phyloP scores from a whole-genome alignment of 2,797 vertebrate species.

The Labroides dimidiatus region DNA sequence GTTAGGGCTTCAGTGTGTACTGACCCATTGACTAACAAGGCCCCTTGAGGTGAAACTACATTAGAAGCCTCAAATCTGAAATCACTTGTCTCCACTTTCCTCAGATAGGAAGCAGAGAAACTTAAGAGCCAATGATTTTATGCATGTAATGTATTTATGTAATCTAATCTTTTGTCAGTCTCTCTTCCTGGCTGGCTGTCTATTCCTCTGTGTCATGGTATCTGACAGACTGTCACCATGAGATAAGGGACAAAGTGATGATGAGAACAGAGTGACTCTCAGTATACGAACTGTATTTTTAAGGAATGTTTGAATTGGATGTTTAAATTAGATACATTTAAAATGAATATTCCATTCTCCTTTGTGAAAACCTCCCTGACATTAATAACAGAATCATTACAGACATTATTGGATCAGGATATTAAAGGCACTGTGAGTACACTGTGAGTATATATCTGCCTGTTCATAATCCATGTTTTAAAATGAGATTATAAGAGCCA shows the following conservation, averaged over 20 bases:
- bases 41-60: slow-evolving; percentile 72
- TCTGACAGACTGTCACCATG: slow-evolving; percentile 34
- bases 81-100: slow-evolving; percentile 46
- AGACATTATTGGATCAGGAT: too few relatives aligned
- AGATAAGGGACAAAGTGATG: slow-evolving; percentile 6
- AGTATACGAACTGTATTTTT: background rate
- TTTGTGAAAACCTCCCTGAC: too few relatives aligned
- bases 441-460: too few relatives aligned
- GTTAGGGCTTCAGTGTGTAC: slow-evolving; percentile 56
- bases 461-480: too few relatives aligned
- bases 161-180: slow-evolving; percentile 39
- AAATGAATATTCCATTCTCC: background rate
- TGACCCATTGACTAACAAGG: slow-evolving; percentile 78
- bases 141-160: slow-evolving; percentile 57
- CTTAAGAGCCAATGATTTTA: slow-evolving; percentile 44
- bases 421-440: too few relatives aligned
- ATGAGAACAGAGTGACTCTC: background rate
- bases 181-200: slow-evolving; percentile 15
- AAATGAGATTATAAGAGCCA: too few relatives aligned
- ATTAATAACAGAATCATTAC: too few relatives aligned
- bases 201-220: slow-evolving; percentile 19
- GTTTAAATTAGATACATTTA: background rate
- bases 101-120: slow-evolving; percentile 40
- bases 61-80: slow-evolving; percentile 53
- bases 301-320: background rate